Evolutionary conservation across 1,140 invertebrate species (phyloP), one percentile per base, ranked within the genome.

Genomic region (Drosophila mayri): DNA sequence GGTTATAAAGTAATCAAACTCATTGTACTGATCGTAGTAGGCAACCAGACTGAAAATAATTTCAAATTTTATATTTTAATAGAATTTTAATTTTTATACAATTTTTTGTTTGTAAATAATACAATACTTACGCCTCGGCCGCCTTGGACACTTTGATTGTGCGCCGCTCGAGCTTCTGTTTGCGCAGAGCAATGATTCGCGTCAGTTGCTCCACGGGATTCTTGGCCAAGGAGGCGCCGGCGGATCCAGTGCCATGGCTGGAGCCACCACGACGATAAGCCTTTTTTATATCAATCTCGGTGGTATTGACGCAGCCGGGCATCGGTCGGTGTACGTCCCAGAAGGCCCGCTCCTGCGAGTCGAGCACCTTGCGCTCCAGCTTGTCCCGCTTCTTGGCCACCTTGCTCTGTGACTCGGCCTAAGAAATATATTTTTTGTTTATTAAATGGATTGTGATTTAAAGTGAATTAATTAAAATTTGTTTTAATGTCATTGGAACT

Each of bases 321-420:
- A 99, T 98, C 32, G 99, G 99, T 90, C 99, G 94, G 93, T 99
- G 98, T 0, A 99, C 98, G 93, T 99, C 99, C 99, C 99, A 99
- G 93, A 99, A 99, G 1, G 99, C 99, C 90, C 99, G 94, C 93
- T 99, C 99, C 93, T 99, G 99, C 90, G 98, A 99, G 93, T 99
- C 99, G 22, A 99, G 93, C 37, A 99, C 98, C 94, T 99, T 99
- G 50, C 99, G 94, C 93, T 99, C 99, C 73, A 99, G 93, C 92
- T 99, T 99, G 92, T 99, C 99, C 52, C 99, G 94, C 91, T 99
- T 99, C 93, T 99, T 99, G 93, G 99, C 99, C 28, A 99, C 99
- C 95, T 99, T 98, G 90, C 94, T 95, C 91, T 96, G 95, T 4
- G 95, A 95, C 59, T 93, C 92, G 9, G 91, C 93, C 93, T 81